Evolutionary conservation across 2,113 vertebrate genomes (phyloP), one percentile per base, ranked within the genome.

Genomic region (Athene noctua): DNA sequence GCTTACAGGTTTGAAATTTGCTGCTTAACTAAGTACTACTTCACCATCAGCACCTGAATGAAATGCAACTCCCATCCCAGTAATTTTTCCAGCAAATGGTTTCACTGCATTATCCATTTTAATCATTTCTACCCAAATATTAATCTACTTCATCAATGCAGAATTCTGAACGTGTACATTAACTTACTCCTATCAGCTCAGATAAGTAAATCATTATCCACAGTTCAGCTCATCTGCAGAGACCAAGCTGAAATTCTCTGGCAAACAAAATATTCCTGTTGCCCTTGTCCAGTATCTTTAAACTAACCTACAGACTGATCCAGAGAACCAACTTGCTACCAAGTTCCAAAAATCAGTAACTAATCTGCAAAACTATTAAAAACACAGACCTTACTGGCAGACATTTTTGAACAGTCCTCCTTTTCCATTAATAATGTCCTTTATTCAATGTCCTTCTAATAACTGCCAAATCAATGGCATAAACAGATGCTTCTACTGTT

Each of bases 401-500:
- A 85, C 34, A 74, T 70, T 49, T 87, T 87, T 52, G 46, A 87
- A 92, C 34, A 68, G 57, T 77, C 23, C 79, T 85, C 68, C 81
- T 77, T 77, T 86, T 70, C 38, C 75, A 51, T 51, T 71, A 84
- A 77, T 27, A 34, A 63, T 25, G 44, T 27, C 85, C 80, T 93
- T 90, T 66, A 65, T 27, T 87, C 57, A 3, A 10, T 79, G 86
- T 87, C 84, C 61, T 96, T 85, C 44, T 83, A 86, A 25, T 78
- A 97, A 94, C 3, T 94, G 82, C 77, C 61, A 95, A 84, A 96
- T 84, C 88, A 67, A 87, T 80, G 70, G 25, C 86, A 91, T 78
- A 68, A 93, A 61, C 77, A 94, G 72, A 85, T 72, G 57, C 49
- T 81, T n/a, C 59, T 57, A 1, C 26, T 42, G 36, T n/a, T 91